Base-by-base conservation (phyloP, 2,113 vertebrate genomes). In the Todiramphus chloris region DNA sequence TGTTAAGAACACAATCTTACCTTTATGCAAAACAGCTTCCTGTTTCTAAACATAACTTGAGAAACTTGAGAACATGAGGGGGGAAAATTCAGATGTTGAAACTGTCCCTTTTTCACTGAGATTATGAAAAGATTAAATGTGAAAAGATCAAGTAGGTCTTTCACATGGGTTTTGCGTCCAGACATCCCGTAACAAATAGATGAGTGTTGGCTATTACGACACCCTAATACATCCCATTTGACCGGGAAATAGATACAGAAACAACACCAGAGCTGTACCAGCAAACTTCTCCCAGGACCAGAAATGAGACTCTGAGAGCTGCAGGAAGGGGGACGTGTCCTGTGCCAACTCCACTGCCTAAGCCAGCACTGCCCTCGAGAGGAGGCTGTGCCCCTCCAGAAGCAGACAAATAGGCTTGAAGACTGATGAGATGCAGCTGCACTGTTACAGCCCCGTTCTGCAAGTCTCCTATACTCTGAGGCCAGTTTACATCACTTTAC, bases 21-120 rank as follows among this genome's bases (percentile, higher is more conserved):
- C 97, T 98, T 96, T 74, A 95, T 96, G 92, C 87, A 96, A 95
- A 96, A 73, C 43, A 95, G 77, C 51, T 96, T 97, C 95, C 96
- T 96, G 94, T 89, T 97, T 96, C 93, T 89, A 90, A 81, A 93
- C 50, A 81, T 78, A 94, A 48, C 67, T 78, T 84, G 67, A 88
- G 58, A 88, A 72, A 63, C 76, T 66, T 55, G 70, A 88, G 89
- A 95, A 84, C 55, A 63, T 12, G n/a, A 72, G 28, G 64, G n/a
- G 51, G 27, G 11, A 73, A 62, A 94, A 86, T 59, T 93, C 84
- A 66, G 50, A 44, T 94, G 84, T 83, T 66, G 8, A 92, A 79
- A 68, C 14, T 56, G 6, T 41, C 59, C 60, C 55, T 33, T 91
- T 94, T 83, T 85, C 69, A 80, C 16, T 77, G 43, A 88, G 13